Evolutionary conservation across 2,113 vertebrate species (phyloP).

Genomic region (Alethe castanea): DNA sequence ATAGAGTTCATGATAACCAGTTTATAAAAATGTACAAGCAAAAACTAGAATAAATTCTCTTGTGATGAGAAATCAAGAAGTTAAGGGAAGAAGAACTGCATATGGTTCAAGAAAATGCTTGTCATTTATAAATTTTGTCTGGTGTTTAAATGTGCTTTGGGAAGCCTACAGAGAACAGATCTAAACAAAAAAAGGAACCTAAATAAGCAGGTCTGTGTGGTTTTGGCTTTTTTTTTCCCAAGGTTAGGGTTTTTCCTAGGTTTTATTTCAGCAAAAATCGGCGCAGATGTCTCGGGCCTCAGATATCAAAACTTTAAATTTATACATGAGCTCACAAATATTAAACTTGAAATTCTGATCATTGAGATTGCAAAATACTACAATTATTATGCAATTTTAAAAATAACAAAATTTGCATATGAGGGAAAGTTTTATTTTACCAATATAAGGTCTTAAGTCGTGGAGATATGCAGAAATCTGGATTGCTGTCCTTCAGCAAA

Average conservation of each 20-base stretch:
- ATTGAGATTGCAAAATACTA: not conserved
- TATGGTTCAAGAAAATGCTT: not conserved
- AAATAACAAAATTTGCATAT: not conserved
- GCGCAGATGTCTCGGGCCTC: not conserved
- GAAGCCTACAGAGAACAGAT: not conserved
- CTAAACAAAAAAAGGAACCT: slow-evolving; percentile 1
- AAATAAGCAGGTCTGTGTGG: not conserved
- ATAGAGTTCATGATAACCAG: not conserved
- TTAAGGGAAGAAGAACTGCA: not conserved
- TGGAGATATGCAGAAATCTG: not conserved
- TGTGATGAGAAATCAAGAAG: not conserved
- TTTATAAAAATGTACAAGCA: not conserved
- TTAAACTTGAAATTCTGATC: not conserved
- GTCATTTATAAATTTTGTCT: not conserved
- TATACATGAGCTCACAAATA: not conserved
- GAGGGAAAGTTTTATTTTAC: not conserved
- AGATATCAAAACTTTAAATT: not conserved
- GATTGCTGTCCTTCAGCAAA: not conserved
- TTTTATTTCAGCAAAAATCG: not conserved
- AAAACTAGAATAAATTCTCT: not conserved
- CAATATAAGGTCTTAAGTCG: not conserved
- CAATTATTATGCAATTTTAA: not conserved
- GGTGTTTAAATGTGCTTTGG: not conserved
- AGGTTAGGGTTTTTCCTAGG: not conserved
- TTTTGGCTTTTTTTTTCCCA: not conserved